Evolutionary conservation across 2,888 invertebrate genomes (phyloP).

Genomic region (Lottia gigantea): DNA sequence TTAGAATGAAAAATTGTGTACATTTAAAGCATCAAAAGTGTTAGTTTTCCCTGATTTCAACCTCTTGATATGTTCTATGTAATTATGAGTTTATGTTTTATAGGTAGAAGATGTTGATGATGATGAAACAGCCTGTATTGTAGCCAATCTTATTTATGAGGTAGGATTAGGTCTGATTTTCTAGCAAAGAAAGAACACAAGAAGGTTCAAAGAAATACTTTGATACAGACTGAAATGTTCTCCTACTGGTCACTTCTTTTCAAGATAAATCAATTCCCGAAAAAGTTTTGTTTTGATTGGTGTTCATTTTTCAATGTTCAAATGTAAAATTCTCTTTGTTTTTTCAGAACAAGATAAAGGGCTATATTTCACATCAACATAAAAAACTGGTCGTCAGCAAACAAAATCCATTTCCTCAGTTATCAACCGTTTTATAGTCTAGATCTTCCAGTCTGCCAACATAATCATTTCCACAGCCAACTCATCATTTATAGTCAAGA

Average conservation of each 20-base stretch:
- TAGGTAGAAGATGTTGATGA: constrained; percentile 86
- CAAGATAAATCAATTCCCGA: too few relatives aligned
- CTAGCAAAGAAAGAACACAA: too few relatives aligned
- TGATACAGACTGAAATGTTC: background rate
- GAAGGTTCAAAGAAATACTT: background rate
- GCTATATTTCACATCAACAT: constrained; percentile 97
- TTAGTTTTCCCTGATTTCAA: too few relatives aligned
- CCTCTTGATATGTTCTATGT: too few relatives aligned
- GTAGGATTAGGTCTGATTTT: constrained; percentile 53
- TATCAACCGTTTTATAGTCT: constrained; percentile 51
- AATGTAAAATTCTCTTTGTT: constrained; percentile 17
- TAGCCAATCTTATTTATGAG: constrained; percentile 95
- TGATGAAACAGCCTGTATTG: constrained; percentile 95
- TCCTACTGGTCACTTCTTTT: too few relatives aligned
- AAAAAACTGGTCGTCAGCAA: constrained; percentile 97
- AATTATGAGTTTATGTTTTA: constrained; percentile 70
- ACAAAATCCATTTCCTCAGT: constrained; percentile 91
- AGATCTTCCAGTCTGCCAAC: background rate
- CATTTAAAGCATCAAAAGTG: too few relatives aligned
- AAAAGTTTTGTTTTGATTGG: too few relatives aligned
- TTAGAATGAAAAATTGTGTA: too few relatives aligned
- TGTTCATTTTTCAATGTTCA: too few relatives aligned
- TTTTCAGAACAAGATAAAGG: constrained; percentile 88
- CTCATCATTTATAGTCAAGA: too few relatives aligned
- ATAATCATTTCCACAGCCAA: too few relatives aligned